These are phyloP conservation scores for Didymodactylos carnosus DNA, from an alignment of 2,888 invertebrate genomes.

Conservation along the genomic window DNA sequence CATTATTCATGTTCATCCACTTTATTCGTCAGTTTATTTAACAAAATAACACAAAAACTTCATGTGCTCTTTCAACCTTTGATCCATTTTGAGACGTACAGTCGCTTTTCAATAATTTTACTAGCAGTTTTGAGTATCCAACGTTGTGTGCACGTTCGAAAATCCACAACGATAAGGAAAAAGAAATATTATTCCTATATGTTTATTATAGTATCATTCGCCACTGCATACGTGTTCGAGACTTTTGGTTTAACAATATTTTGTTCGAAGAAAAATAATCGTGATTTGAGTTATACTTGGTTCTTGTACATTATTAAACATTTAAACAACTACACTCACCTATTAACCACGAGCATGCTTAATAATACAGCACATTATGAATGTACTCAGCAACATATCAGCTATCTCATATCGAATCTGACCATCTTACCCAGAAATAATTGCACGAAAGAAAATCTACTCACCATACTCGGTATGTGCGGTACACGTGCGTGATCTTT, in stretches of 20 bases:
- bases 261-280: neutral
- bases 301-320: neutral
- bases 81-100: neutral
- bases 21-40: neutral
- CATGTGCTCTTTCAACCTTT: neutral
- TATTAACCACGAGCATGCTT: neutral
- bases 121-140: neutral
- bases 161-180: neutral
- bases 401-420: neutral
- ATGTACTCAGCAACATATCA: neutral
- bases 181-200: neutral
- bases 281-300: neutral
- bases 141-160: neutral
- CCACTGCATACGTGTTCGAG: neutral
- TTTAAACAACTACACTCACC: neutral
- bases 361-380: neutral
- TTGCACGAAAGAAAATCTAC: too few relatives aligned
- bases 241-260: neutral
- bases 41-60: neutral
- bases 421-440: too few relatives aligned
- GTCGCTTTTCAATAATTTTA: neutral
- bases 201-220: neutral
- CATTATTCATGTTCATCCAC: neutral
- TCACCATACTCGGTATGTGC: too few relatives aligned
- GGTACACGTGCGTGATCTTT: too few relatives aligned